Base-by-base conservation (phyloP, 2,888 invertebrate species). In the Phania funesta region DNA sequence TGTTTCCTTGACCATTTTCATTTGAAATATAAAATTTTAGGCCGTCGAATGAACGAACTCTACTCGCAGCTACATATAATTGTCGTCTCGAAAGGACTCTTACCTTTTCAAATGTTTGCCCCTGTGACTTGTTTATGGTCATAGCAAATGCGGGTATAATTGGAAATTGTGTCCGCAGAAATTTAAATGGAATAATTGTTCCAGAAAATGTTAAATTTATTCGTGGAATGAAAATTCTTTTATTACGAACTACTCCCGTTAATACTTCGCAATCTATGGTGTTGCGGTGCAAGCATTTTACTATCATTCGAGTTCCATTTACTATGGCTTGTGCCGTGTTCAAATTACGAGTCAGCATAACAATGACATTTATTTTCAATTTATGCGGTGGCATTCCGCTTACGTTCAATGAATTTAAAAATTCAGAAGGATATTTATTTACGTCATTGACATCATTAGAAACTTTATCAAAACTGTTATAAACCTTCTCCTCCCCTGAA, bases 221-320 rank as follows among this genome's bases (percentile, higher is more conserved):
- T 32, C 77, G 46, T 20, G 68, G 52, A 46, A 68, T 77, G 22
- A 77, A 60, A 58, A 77, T 77, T 18, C 68, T 26, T 22, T 68
- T 68, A 58, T 48, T 35, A 11, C 9, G 11, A 13, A 60, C 44
- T 54, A 26, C 29, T 16, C 65, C 65, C 22, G 48, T 56, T 16
- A 74, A 41, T 26, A 80, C 38, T 73, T 77, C 81, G 32, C 77
- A 77, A 48, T 65, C 65, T 16, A 81, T 16, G n/a, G 77, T n/a
- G 56, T 77, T 65, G 20, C 18, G 13, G 52, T 81, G 65, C 52
- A 81, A 48, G 29, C 13, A 20, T 50, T 77, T 76, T n/a, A 77
- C 58, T 13, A 58, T 18, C 77, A 77, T 68, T 56, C 68, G 18
- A 8, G 68, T 77, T 26, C 67, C 68, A 68, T 77, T 77, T 29